Percentiles rank a stretch among this genome's conserved stretches.
phyloP scores from a whole-genome alignment of 2,797 vertebrate species.

The Girardinus metallicus region DNA sequence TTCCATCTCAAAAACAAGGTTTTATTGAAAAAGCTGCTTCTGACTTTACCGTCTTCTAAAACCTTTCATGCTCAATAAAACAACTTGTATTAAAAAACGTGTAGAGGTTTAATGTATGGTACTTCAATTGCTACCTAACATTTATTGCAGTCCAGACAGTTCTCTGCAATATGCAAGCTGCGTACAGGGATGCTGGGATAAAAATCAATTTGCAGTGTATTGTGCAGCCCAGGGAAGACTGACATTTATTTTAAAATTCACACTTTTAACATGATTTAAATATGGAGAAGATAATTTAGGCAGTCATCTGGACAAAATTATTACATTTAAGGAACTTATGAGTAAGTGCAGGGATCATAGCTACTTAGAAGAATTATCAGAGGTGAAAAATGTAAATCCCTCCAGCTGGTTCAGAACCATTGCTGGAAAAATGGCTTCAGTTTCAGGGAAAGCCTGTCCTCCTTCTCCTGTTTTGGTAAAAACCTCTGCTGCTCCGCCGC shows the following conservation, averaged over 20 bases:
- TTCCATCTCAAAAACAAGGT: background rate
- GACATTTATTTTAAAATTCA: background rate
- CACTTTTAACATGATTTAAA: background rate
- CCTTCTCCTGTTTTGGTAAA: slow-evolving; percentile 25
- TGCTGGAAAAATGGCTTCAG: slow-evolving; percentile 30
- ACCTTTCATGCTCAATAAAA: background rate
- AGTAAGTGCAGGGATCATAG: slow-evolving; percentile 1
- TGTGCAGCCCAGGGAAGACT: background rate
- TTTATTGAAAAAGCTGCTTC: background rate
- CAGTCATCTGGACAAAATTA: background rate
- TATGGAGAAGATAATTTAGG: background rate
- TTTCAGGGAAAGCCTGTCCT: slow-evolving; percentile 16
- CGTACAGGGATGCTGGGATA: background rate
- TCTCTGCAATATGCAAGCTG: background rate
- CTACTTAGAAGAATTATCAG: slow-evolving; percentile 30
- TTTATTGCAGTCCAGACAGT: background rate
- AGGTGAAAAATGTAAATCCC: slow-evolving; percentile 23
- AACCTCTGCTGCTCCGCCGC: slow-evolving; percentile 15
- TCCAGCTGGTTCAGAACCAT: slow-evolving; percentile 26
- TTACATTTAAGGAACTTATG: background rate
- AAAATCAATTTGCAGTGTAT: background rate
- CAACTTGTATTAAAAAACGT: background rate
- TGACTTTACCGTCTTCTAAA: background rate
- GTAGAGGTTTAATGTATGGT: background rate
- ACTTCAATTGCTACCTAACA: background rate